phyloP scores from a whole-genome alignment of 2,797 vertebrate species.

The Nasua narica region DNA sequence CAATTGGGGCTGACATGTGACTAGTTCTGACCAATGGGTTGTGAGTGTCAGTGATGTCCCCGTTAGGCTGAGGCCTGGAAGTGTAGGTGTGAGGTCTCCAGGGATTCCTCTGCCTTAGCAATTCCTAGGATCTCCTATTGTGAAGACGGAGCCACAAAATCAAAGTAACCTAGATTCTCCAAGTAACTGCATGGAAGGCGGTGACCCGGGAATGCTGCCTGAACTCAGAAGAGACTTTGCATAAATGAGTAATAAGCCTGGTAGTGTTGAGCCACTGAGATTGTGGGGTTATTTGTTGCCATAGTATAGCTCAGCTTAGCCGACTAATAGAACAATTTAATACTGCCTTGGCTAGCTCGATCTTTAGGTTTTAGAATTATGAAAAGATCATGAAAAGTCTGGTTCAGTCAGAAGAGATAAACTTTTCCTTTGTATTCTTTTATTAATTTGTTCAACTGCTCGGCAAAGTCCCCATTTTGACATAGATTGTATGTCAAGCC shows the following conservation, averaged over 20 bases:
- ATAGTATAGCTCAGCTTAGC: background rate
- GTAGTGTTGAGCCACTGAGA: background rate
- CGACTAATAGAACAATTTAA: background rate
- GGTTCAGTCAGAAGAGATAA: background rate
- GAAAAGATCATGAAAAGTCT: background rate
- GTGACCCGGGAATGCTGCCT: background rate
- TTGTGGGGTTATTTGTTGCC: background rate
- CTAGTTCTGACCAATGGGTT: background rate
- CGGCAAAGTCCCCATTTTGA: background rate
- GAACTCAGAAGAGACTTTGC: background rate
- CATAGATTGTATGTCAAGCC: background rate
- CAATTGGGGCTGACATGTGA: background rate
- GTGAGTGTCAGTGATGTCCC: background rate
- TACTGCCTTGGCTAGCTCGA: background rate
- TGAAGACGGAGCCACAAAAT: background rate
- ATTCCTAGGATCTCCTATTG: background rate
- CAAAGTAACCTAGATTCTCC: background rate
- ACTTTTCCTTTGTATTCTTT: background rate
- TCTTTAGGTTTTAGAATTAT: background rate
- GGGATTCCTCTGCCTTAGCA: background rate
- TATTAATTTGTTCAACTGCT: background rate
- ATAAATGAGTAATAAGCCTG: background rate
- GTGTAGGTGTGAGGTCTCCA: background rate
- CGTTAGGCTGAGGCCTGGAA: background rate
- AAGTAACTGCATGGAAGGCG: background rate